Base-by-base conservation (phyloP, 2,797 vertebrate species). In the Pseudocheirus occidentalis region DNA sequence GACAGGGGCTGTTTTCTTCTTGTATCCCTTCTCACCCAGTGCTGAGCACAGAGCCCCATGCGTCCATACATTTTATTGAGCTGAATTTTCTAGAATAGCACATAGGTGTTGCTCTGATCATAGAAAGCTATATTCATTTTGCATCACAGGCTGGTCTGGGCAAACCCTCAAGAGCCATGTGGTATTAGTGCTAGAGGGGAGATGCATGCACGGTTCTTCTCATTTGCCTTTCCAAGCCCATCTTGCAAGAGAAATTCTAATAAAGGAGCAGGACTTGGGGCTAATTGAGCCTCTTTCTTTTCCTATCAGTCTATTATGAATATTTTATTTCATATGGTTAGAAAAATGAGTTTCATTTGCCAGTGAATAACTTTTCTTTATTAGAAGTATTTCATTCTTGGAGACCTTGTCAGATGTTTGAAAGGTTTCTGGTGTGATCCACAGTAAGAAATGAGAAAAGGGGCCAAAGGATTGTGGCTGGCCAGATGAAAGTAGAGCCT, bases 281-380 rank as follows among this genome's bases (percentile, higher is more conserved):
- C 96, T 97, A 95, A 97, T 92, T 96, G 90, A 95, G 28, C 94
- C 62, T 95, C 91, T 94, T 13, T 96, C n/a, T 46, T 97, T 97
- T 93, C 62, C 93, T 28, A 94, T 95, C 96, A 96, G 95, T 92
- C 91, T 81, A 91, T 94, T 96, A 94, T 97, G 94, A 97, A 95
- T 95, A 97, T 96, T 97, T 97, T 96, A 97, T 97, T 96, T 81
- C 54, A 92, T 62, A 93, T 31, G 34, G 10, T 95, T 97, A 97
- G 94, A 94, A 96, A 96, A 97, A 94, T 95, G 96, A 90, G 58
- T 95, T 92, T 95, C 93, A 91, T 94, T 95, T 97, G 59, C 92
- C 96, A 96, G 92, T 66, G 50, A 96, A 94, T 93, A 96, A 91
- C 62, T 91, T 58, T 94, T 40, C 56, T 95, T 96, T 93, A 93